A percentile compares a stretch with the other conserved stretches of the same genome.
phyloP scores from a whole-genome alignment of 2,113 vertebrate genomes.

The Gavia stellata region DNA sequence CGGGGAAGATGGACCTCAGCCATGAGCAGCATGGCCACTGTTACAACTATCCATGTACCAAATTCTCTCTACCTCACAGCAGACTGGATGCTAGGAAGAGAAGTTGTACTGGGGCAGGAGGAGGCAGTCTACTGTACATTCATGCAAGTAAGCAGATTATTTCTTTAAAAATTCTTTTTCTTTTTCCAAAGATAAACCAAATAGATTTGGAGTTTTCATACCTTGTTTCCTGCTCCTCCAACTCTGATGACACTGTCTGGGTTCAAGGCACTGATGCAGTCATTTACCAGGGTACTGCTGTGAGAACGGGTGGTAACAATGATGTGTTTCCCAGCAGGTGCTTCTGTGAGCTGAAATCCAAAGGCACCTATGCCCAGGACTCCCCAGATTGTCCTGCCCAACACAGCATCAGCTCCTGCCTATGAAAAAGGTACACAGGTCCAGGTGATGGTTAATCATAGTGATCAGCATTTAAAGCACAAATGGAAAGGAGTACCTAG shows the following conservation, averaged over 20 bases:
- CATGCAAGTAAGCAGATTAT: background rate
- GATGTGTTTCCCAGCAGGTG: constrained; percentile 82
- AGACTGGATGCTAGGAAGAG: background rate
- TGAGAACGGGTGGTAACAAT: constrained; percentile 93
- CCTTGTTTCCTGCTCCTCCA: constrained; percentile 97
- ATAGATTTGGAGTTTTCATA: constrained; percentile 23
- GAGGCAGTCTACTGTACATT: background rate
- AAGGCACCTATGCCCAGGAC: constrained; percentile 88
- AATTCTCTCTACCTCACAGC: background rate
- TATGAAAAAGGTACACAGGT: constrained; percentile 21
- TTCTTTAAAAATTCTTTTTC: background rate
- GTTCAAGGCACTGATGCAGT: constrained; percentile 88
- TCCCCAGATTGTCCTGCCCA: constrained; percentile 95
- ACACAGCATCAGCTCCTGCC: constrained; percentile 76
- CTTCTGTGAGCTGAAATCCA: constrained; percentile 90
- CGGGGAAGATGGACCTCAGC: background rate
- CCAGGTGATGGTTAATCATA: background rate
- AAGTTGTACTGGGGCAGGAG: background rate
- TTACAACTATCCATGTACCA: background rate
- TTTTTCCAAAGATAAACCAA: background rate
- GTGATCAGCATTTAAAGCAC: background rate
- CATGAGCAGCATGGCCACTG: background rate
- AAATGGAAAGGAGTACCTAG: background rate
- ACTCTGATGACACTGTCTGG: constrained; percentile 87
- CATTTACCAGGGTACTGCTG: constrained; percentile 87